A percentile compares a stretch with the other conserved stretches of the same genome.
These are phyloP conservation scores for Phylloscopus trochilus DNA, from an alignment of 2,113 vertebrate genomes.

Conservation along the genomic window DNA sequence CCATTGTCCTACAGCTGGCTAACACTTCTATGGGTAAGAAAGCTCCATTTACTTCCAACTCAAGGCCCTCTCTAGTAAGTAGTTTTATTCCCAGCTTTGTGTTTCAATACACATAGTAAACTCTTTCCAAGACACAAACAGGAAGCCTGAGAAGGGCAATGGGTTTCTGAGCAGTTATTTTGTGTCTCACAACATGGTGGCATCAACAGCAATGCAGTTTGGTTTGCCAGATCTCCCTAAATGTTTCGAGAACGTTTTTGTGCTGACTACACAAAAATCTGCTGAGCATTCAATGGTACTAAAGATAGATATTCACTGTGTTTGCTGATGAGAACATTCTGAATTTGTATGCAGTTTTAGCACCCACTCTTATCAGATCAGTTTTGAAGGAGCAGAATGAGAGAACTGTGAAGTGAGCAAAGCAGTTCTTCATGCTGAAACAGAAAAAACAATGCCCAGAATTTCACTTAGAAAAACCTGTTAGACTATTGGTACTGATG, in stretches of 20 bases:
- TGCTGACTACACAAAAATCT: conserved; percentile 50
- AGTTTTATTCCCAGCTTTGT: not conserved
- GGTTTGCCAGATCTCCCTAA: conserved; percentile 6
- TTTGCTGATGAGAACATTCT: conserved; percentile 49
- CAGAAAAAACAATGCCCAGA: not conserved
- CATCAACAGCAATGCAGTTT: not conserved
- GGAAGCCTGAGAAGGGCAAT: not conserved
- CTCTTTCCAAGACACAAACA: not conserved
- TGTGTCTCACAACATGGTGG: not conserved
- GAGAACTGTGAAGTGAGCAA: not conserved
- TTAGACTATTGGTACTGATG: not conserved
- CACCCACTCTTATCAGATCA: conserved; percentile 34
- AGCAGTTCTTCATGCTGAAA: not conserved
- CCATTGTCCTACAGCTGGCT: not conserved
- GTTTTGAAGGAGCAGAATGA: conserved; percentile 28
- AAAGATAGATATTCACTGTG: conserved; percentile 43
- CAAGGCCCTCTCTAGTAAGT: not conserved
- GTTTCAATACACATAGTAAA: not conserved
- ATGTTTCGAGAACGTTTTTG: not conserved
- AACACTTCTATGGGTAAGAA: not conserved
- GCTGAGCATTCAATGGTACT: conserved; percentile 34
- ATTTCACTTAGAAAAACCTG: not conserved
- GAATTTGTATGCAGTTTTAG: conserved; percentile 33
- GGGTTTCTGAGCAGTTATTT: not conserved
- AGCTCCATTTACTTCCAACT: not conserved